A percentile compares a stretch with the other conserved stretches of the same genome.
Evolutionary conservation across 2,888 invertebrate genomes (phyloP).

Genomic region (Sthenelais limicola): DNA sequence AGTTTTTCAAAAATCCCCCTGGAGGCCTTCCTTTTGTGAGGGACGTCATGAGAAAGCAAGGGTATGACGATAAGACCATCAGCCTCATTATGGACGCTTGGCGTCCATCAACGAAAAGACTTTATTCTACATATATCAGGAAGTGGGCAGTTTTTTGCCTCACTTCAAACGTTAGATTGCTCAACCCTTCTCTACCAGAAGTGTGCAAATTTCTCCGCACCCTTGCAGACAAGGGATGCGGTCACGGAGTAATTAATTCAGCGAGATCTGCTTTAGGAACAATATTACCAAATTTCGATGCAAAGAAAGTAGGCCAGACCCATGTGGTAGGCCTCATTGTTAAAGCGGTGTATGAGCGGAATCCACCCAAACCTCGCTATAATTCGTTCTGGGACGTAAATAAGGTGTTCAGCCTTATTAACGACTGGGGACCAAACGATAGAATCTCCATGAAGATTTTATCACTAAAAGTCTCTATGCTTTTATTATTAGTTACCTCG

Average conservation of each 20-base stretch:
- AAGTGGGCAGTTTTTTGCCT: not conserved
- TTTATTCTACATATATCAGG: not conserved
- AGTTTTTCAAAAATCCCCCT: not conserved
- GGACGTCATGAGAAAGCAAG: not conserved
- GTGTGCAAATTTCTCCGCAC: not conserved
- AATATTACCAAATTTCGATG: not conserved
- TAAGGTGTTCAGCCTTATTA: not conserved
- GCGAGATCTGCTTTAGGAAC: not conserved
- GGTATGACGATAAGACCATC: not conserved
- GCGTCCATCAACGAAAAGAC: not conserved
- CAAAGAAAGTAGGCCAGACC: not conserved
- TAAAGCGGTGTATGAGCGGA: not conserved
- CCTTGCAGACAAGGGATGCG: not conserved
- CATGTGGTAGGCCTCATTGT: not conserved
- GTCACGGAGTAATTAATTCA: not conserved
- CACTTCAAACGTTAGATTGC: too few relatives aligned
- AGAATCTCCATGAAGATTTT: not conserved
- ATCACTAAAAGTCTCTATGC: too few relatives aligned
- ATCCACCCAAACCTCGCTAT: conserved; percentile 2
- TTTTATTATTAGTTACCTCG: too few relatives aligned
- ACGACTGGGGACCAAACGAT: not conserved
- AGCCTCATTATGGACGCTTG: not conserved
- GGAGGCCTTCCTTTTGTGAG: not conserved
- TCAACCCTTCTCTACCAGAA: not conserved
- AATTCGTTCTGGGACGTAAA: not conserved